Base-by-base conservation (phyloP, 2,797 vertebrate species). In the Kryptopterus vitreolus region DNA sequence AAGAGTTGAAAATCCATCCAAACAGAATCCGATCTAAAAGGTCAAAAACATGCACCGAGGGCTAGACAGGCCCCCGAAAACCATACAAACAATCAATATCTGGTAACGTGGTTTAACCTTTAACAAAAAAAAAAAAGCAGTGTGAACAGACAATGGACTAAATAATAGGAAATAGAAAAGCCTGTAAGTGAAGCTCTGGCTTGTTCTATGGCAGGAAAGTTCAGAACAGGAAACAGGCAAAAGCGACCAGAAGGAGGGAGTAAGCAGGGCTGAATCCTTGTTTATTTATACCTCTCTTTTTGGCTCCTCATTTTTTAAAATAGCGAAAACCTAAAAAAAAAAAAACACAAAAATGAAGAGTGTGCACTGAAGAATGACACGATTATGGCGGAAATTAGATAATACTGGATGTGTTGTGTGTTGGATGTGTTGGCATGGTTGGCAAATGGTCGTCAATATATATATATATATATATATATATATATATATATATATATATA, bases 51-150 rank as follows among this genome's bases (percentile, higher is more conserved):
- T 57, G 53, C 71, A 73, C 71, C 5, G 52, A 12, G 38, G 53
- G 22, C 31, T 38, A 24, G 31, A 73, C 31, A 10, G 13, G 52
- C 31, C 33, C 38, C 35, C 16, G 33, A 73, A 35, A 55, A 35
- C 11, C 13, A 33, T 24, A n/a, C 52, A 72, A 43, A 4, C 33
- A 43, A 73, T 73, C 71, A 73, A 73, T 73, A 73, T 38, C 52
- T 73, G 70, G 70, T 35, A n/a, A 33, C 6, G 24, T 57, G 33
- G 33, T 31, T 35, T 73, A 73, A 73, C 57, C 53, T 16, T 31
- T n/a, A n/a, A n/a, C n/a, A n/a, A n/a, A n/a, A n/a, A n/a, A 73
- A 6, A 16, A 57, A 24, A 55, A 55, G 24, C 16, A 13, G 52
- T 57, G 71, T n/a, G 24, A 57, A 73, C 71, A 57, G 22, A 18